Base-by-base conservation (phyloP, 2,113 vertebrate species). In the Octodon degus region DNA sequence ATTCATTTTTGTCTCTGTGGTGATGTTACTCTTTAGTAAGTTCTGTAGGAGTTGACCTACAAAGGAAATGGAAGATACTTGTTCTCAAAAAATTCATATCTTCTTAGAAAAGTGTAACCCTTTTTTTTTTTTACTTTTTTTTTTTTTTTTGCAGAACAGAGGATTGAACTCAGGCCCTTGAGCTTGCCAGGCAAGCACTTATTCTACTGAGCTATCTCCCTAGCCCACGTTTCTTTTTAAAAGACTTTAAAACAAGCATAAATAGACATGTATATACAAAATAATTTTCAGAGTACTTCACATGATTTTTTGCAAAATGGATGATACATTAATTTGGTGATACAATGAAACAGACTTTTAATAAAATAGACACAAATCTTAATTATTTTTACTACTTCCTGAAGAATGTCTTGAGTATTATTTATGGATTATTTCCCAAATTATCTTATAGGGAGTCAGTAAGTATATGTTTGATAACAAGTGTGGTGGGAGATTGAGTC, bases 381-480 rank as follows among this genome's bases (percentile, higher is more conserved):
- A 67, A 65, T 53, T 90, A 90, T 60, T 87, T 74, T 12, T 67
- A 37, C 19, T 70, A 32, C 12, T 88, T 62, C 84, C 92, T 19
- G 11, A 81, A 86, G 65, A 95, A 84, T 63, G 5, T 95, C 72
- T 81, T 50, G 13, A 32, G 40, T 84, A 62, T 74, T 92, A 94
- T 91, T 93, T 43, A 34, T 86, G 62, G 63, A 62, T 79, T 84
- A 82, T 89, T 93, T 95, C 93, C 25, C 40, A 90, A 70, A 76
- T 85, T 87, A 92, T 40, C 76, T 27, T 81, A 63, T 37, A 27
- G 58, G 25, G 93, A 34, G 63, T 81, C 90, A 90, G 53, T 92
- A 87, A 95, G 32, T 70, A 37, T 81, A 25, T 77, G 22, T 55
- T 79, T 95, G 58, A 37, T 92, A 80, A 76, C 81, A 37, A 50